Conservation (phyloP, 1,140 invertebrate genomes). For the Anastatus disparis region DNA sequence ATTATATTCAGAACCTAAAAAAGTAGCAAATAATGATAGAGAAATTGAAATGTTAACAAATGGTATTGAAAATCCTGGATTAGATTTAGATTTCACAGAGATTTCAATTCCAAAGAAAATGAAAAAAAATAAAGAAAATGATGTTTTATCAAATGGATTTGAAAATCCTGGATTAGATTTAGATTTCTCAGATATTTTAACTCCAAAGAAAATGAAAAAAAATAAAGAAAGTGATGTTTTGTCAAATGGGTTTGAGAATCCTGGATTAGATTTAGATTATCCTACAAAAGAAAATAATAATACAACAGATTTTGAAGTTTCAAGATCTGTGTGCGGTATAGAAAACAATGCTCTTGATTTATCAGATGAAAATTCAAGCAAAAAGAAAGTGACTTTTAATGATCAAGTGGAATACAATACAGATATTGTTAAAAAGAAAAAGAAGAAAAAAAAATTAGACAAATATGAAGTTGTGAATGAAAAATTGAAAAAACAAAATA, state of each 20-base stretch:
- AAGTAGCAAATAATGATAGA: not conserved
- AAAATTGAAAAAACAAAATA: constrained; percentile 52
- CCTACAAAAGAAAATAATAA: constrained; percentile 34
- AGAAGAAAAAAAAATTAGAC: constrained; percentile 54
- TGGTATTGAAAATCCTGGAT: constrained; percentile 50
- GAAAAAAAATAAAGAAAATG: not conserved
- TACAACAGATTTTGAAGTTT: constrained; percentile 55
- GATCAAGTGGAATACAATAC: constrained; percentile 59
- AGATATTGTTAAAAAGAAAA: constrained; percentile 53
- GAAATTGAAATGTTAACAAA: constrained; percentile 1
- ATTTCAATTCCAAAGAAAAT: not conserved
- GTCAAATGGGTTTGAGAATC: constrained; percentile 1
- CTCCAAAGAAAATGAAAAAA: constrained; percentile 2
- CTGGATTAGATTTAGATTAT: not conserved
- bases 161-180: constrained; percentile 12
- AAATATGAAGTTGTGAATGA: constrained; percentile 60
- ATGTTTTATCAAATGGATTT: not conserved
- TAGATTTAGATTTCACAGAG: constrained; percentile 46
- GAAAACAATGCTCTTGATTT: constrained; percentile 59
- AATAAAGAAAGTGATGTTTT: not conserved
- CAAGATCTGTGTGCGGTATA: constrained; percentile 52
- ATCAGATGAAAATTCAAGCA: constrained; percentile 54
- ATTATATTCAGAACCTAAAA: not conserved
- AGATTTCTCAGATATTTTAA: not conserved
- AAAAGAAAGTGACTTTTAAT: constrained; percentile 61